These are phyloP conservation scores for Fundulus diaphanus DNA, from an alignment of 2,797 vertebrate genomes.

Conservation along the genomic window DNA sequence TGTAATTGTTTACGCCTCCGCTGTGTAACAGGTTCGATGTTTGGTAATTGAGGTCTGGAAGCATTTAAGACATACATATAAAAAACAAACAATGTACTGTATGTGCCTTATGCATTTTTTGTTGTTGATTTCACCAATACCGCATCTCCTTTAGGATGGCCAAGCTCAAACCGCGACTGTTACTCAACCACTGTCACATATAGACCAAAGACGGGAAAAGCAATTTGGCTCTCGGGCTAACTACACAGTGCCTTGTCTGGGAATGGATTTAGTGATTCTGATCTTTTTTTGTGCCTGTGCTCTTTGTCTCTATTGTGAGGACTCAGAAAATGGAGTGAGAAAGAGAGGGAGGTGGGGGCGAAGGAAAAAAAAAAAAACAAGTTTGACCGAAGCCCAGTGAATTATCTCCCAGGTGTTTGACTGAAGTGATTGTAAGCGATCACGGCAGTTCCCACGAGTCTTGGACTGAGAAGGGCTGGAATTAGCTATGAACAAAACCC, in stretches of 20 bases:
- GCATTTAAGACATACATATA: constrained; percentile 43
- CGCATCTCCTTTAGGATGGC: constrained; percentile 53
- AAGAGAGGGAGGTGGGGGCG: constrained; percentile 15
- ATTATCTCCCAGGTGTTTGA: constrained; percentile 87
- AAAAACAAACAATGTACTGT: constrained; percentile 60
- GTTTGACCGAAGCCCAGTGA: constrained; percentile 83
- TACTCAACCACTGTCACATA: constrained; percentile 69
- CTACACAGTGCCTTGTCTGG: constrained; percentile 73
- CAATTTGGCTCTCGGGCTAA: constrained; percentile 76
- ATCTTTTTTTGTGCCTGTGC: constrained; percentile 74
- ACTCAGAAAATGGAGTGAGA: constrained; percentile 67
- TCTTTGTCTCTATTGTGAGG: constrained; percentile 84
- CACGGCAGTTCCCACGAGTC: constrained; percentile 79
- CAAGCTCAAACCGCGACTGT: constrained; percentile 63
- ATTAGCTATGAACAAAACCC: constrained; percentile 84
- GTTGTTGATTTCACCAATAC: constrained; percentile 52
- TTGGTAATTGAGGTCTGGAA: constrained; percentile 55
- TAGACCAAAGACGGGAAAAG: constrained; percentile 71
- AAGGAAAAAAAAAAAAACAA: constrained; percentile 66
- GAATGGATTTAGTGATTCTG: constrained; percentile 81
- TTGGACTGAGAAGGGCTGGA: constrained; percentile 77
- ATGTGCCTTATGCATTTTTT: constrained; percentile 56
- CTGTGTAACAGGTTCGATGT: constrained; percentile 34
- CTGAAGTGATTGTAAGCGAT: constrained; percentile 84
- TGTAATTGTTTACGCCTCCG: constrained; percentile 30